phyloP scores from a whole-genome alignment of 2,888 invertebrate species.

The Sinohyriopsis cumingii region DNA sequence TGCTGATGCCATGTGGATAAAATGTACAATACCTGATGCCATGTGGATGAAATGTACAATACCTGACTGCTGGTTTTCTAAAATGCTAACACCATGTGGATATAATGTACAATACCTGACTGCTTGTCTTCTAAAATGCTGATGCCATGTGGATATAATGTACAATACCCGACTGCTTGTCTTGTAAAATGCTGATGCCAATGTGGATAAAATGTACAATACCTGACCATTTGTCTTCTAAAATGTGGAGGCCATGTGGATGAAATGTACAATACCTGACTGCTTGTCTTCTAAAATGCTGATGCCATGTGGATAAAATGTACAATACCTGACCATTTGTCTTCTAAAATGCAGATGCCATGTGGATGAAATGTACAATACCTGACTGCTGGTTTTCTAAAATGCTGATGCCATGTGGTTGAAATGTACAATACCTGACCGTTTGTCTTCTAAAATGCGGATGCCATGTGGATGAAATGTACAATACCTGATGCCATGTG shows the following conservation, averaged over 20 bases:
- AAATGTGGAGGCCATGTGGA: constrained; percentile 36
- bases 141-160: constrained; percentile 26
- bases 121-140: not conserved
- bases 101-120: too few species aligned
- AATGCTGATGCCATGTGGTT: constrained; percentile 30
- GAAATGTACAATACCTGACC: constrained; percentile 26
- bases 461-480: constrained; percentile 34
- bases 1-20: constrained; percentile 30
- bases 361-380: constrained; percentile 26
- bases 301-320: too few species aligned
- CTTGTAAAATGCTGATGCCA: constrained; percentile 33
- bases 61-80: constrained; percentile 30
- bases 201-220: too few species aligned
- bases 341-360: constrained; percentile 16
- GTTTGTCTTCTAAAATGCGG: not conserved
- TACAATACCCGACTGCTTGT: constrained; percentile 24
- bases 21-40: constrained; percentile 30
- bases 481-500: constrained; percentile 31
- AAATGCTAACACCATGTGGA: constrained; percentile 36
- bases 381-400: constrained; percentile 12
- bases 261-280: constrained; percentile 25
- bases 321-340: too few species aligned
- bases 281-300: constrained; percentile 26
- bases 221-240: constrained; percentile 30
- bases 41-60: constrained; percentile 16